Conservation (phyloP, 1,140 invertebrate genomes). For the Nasonia longicornis region DNA sequence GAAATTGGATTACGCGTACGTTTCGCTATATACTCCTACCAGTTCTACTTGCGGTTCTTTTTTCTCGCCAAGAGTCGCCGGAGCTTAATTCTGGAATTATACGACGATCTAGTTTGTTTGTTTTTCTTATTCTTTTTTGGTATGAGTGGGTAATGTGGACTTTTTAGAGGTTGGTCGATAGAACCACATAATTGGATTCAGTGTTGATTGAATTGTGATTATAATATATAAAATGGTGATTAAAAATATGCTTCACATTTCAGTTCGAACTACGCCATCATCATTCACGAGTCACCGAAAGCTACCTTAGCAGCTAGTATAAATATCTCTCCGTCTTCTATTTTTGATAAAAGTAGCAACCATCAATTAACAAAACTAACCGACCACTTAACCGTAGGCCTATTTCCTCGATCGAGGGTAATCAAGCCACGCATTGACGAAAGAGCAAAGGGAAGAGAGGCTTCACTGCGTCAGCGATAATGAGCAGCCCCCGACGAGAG, state of each 20-base stretch:
- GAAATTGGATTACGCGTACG: conserved; percentile 15
- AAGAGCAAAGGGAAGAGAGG: background rate
- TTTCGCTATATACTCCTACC: background rate
- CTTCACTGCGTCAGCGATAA: background rate
- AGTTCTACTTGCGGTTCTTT: background rate
- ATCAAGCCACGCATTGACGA: background rate
- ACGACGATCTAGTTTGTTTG: background rate
- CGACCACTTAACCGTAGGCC: background rate
- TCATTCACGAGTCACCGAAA: too few relatives aligned
- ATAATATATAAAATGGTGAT: too few relatives aligned
- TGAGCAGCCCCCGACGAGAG: background rate
- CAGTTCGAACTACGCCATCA: too few relatives aligned
- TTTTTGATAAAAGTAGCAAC: too few relatives aligned
- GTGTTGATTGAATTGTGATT: too few relatives aligned
- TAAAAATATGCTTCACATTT: too few relatives aligned
- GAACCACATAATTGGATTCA: too few relatives aligned
- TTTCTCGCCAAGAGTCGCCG: background rate
- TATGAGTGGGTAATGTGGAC: background rate
- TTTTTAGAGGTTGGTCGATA: background rate
- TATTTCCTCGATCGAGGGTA: background rate
- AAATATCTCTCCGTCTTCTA: too few relatives aligned
- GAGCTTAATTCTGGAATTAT: background rate
- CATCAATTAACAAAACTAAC: background rate
- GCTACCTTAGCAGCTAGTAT: too few relatives aligned
- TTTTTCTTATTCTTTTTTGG: background rate